Percentiles rank a stretch among this genome's conserved stretches.
These are phyloP conservation scores for Paralichthys olivaceus DNA, from an alignment of 2,113 vertebrate genomes.

Conservation along the genomic window DNA sequence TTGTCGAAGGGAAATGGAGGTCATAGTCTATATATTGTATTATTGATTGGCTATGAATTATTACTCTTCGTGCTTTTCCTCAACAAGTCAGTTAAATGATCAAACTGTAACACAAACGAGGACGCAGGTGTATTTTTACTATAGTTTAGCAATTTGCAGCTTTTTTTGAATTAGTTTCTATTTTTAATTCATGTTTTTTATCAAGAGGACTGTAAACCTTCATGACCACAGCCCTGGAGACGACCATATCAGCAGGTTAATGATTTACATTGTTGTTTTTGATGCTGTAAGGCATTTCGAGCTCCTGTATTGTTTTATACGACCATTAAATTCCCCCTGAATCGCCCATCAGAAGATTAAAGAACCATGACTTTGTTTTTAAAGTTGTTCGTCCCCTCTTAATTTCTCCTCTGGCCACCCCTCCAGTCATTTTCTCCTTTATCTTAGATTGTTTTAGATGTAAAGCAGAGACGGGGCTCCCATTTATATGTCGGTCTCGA, in stretches of 20 bases:
- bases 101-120: constrained; percentile 42
- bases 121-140: constrained; percentile 66
- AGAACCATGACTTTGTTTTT: constrained; percentile 72
- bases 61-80: background rate
- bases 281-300: constrained; percentile 4
- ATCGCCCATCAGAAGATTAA: constrained; percentile 39
- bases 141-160: constrained; percentile 19
- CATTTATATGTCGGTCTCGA: constrained; percentile 63
- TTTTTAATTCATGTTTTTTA: constrained; percentile 72
- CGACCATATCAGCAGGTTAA: constrained; percentile 35
- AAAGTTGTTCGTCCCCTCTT: constrained; percentile 46
- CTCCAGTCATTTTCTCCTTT: constrained; percentile 34
- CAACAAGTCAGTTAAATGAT: constrained; percentile 4
- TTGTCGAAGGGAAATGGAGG: constrained; percentile 18
- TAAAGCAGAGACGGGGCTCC: constrained; percentile 57
- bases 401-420: constrained; percentile 36
- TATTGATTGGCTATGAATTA: constrained; percentile 19
- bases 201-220: constrained; percentile 38
- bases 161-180: constrained; percentile 40
- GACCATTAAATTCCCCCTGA: constrained; percentile 12
- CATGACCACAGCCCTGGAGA: constrained; percentile 14
- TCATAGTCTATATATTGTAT: constrained; percentile 36
- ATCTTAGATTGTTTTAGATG: constrained; percentile 81
- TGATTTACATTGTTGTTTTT: constrained; percentile 7
- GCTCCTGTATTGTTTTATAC: constrained; percentile 39